Evolutionary conservation across 2,797 vertebrate genomes (phyloP).

Genomic region (Halcyon leucocephala): DNA sequence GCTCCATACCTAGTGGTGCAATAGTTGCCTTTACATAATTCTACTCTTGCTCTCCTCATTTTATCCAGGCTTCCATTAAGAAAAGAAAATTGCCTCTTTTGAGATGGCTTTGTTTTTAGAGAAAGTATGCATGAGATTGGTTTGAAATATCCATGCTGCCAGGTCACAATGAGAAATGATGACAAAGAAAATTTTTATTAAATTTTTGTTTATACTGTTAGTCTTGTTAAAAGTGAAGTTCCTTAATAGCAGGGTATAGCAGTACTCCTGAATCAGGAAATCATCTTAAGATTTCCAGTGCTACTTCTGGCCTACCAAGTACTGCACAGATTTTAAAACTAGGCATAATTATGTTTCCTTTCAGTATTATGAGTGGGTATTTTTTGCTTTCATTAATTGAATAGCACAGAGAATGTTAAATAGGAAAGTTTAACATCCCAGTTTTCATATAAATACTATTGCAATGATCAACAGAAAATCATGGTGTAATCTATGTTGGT

Average conservation of each 20-base stretch:
- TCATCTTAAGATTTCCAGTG: neutral
- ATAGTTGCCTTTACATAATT: neutral
- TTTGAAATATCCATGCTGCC: neutral
- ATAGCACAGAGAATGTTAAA: neutral
- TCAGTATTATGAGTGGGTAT: neutral
- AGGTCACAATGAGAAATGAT: neutral
- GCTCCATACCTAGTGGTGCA: neutral
- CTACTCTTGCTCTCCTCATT: neutral
- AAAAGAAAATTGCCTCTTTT: neutral
- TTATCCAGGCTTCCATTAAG: neutral
- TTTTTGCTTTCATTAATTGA: neutral
- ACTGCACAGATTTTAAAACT: neutral
- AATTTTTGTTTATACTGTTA: neutral
- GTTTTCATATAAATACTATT: neutral
- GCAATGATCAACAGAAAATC: accelerated
- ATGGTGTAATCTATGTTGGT: too few relatives aligned
- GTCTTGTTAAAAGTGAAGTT: neutral
- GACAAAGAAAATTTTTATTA: neutral
- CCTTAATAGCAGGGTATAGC: neutral
- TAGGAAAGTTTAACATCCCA: neutral
- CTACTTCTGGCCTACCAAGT: neutral
- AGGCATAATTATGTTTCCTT: neutral
- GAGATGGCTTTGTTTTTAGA: neutral
- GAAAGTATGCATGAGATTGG: neutral
- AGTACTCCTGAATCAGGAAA: neutral